phyloP scores from a whole-genome alignment of 2,888 invertebrate genomes.

The Iselma pallidipennis region DNA sequence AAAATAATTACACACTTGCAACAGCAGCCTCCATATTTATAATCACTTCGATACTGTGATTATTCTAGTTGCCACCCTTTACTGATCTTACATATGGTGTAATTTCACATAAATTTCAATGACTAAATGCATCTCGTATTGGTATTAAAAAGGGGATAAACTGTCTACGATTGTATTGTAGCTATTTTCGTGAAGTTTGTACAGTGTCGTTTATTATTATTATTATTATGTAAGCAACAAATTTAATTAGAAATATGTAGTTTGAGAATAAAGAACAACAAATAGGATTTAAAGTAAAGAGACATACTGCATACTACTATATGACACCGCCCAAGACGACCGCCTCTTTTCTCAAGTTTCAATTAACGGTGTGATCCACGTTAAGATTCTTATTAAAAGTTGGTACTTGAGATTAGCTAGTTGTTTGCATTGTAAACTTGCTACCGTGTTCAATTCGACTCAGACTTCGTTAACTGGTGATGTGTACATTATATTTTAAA shows the following conservation, averaged over 20 bases:
- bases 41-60: slow-evolving; percentile 39
- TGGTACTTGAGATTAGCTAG: slow-evolving; percentile 42
- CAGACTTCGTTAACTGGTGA: slow-evolving; percentile 22
- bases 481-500: slow-evolving; percentile 24
- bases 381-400: slow-evolving; percentile 47
- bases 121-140: neutral
- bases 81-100: neutral
- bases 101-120: neutral
- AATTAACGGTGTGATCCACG: slow-evolving; percentile 49
- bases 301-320: too few relatives aligned
- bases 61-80: slow-evolving; percentile 33
- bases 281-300: neutral
- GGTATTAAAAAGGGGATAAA: neutral
- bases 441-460: slow-evolving; percentile 5
- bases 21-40: slow-evolving; percentile 19
- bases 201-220: neutral
- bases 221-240: neutral
- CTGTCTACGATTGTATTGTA: neutral
- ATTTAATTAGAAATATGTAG: neutral
- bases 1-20: slow-evolving; percentile 36
- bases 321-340: neutral
- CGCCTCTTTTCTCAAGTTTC: slow-evolving; percentile 37
- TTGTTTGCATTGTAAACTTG: slow-evolving; percentile 35
- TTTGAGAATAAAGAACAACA: neutral
- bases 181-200: too few relatives aligned